Evolutionary conservation across 2,113 vertebrate species (phyloP).

Genomic region (Aphyosemion australe): DNA sequence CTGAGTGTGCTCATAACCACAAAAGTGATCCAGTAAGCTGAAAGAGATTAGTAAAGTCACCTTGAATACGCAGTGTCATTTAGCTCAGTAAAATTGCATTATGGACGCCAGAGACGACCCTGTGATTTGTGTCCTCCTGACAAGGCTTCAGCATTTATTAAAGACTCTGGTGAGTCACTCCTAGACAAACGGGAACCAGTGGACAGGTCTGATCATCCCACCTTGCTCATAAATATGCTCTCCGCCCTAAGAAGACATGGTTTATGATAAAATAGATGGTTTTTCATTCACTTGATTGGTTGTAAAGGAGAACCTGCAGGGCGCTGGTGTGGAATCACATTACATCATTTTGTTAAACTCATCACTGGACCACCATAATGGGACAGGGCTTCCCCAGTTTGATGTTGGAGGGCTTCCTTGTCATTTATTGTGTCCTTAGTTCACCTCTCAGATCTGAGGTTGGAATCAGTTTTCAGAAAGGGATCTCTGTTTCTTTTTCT

Average conservation of each 20-base stretch:
- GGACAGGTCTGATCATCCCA: slow-evolving; percentile 36
- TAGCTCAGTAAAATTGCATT: slow-evolving; percentile 73
- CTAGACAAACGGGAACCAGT: slow-evolving; percentile 27
- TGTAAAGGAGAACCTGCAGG: too few relatives aligned
- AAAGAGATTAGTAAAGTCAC: slow-evolving; percentile 69
- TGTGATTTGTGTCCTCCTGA: slow-evolving; percentile 76
- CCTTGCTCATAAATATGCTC: background rate
- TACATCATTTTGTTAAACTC: too few relatives aligned
- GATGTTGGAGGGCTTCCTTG: too few relatives aligned
- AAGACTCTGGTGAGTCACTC: slow-evolving; percentile 57
- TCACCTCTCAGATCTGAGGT: too few relatives aligned
- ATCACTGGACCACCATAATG: too few relatives aligned
- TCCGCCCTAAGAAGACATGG: background rate
- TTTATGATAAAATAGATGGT: background rate
- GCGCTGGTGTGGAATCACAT: too few relatives aligned
- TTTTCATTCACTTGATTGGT: too few relatives aligned
- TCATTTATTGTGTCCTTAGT: too few relatives aligned
- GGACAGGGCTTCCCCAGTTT: too few relatives aligned
- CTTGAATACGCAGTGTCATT: slow-evolving; percentile 72
- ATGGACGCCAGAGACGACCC: slow-evolving; percentile 63
- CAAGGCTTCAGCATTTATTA: slow-evolving; percentile 77
- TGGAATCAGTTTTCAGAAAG: too few relatives aligned
- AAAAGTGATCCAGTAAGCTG: slow-evolving; percentile 56
- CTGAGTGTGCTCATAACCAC: slow-evolving; percentile 32
- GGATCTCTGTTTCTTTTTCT: too few relatives aligned